These are phyloP conservation scores for Grammomys dolichurus DNA, from an alignment of 2,113 vertebrate genomes.

Conservation along the genomic window DNA sequence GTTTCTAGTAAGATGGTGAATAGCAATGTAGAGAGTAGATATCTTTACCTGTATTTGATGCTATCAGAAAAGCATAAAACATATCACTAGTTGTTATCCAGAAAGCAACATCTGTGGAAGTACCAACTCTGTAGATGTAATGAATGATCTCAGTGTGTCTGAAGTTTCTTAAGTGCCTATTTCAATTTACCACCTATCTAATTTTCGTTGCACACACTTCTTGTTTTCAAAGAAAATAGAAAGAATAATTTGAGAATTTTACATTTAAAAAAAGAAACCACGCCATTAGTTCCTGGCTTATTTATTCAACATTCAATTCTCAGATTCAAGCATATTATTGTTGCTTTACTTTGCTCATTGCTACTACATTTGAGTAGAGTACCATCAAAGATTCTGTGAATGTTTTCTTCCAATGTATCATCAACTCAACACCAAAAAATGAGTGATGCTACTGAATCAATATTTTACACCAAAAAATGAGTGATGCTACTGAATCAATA, in stretches of 20 bases:
- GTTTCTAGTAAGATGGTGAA: neutral
- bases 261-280: neutral
- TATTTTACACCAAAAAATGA: neutral
- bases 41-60: neutral
- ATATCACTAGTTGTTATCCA: neutral
- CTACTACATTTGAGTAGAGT: neutral
- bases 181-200: neutral
- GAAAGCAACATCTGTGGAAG: conserved; percentile 9
- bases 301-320: neutral
- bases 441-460: neutral
- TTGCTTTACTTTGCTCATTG: neutral
- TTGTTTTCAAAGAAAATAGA: neutral
- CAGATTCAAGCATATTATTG: neutral
- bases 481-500: neutral
- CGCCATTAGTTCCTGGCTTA: neutral
- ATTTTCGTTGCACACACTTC: neutral
- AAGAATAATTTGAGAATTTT: neutral
- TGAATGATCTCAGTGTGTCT: neutral
- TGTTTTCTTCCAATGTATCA: neutral
- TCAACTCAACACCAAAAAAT: neutral
- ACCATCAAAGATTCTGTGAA: neutral
- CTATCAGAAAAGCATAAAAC: neutral
- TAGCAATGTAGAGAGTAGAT: neutral
- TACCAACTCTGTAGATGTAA: neutral
- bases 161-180: neutral